Percentiles rank a stretch among this genome's conserved stretches.
Evolutionary conservation across 2,797 vertebrate species (phyloP).

Genomic region (Luscinia megarhynchos): DNA sequence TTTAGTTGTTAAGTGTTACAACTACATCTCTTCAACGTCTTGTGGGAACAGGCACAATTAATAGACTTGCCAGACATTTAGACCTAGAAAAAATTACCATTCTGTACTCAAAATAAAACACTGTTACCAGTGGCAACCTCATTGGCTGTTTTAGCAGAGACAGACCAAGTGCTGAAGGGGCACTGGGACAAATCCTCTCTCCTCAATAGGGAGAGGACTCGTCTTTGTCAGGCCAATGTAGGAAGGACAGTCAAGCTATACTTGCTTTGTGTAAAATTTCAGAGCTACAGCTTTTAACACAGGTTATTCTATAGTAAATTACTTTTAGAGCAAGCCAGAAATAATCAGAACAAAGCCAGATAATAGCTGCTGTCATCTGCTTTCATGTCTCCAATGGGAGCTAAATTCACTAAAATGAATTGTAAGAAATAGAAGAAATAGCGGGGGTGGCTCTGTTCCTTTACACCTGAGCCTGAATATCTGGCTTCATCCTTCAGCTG

Average conservation of each 20-base stretch:
- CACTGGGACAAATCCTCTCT: not conserved
- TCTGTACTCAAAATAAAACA: constrained; percentile 10
- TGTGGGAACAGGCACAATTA: not conserved
- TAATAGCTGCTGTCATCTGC: not conserved
- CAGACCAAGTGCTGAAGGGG: not conserved
- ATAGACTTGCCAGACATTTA: not conserved
- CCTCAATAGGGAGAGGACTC: not conserved
- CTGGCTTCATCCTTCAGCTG: not conserved
- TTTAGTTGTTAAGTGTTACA: not conserved
- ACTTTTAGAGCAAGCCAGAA: constrained; percentile 11
- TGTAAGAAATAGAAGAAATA: constrained; percentile 15
- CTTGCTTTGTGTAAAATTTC: constrained; percentile 7
- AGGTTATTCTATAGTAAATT: not conserved
- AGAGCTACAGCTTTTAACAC: not conserved
- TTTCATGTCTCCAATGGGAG: not conserved
- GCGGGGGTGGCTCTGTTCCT: not conserved
- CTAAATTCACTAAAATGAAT: constrained; percentile 5
- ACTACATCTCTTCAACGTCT: not conserved
- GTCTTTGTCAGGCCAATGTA: not conserved
- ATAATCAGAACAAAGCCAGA: constrained; percentile 20
- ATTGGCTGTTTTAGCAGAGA: not conserved
- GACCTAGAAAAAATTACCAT: not conserved
- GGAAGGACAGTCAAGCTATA: not conserved
- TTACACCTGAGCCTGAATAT: not conserved
- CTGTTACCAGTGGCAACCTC: not conserved